phyloP scores from a whole-genome alignment of 2,113 vertebrate genomes.

The Nannospalax galili region DNA sequence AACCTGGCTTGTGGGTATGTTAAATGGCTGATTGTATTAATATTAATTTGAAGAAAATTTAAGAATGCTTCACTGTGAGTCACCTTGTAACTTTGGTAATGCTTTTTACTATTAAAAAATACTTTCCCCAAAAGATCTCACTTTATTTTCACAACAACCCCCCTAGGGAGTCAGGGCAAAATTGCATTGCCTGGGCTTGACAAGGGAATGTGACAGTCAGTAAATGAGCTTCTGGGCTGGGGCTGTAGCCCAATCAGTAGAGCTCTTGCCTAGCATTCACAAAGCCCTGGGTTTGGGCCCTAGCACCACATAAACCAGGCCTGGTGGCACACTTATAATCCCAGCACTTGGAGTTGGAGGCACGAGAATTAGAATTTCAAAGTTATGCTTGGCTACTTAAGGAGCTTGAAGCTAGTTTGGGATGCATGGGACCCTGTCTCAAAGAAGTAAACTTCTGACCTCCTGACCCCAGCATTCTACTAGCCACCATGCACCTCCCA shows the following conservation, averaged over 20 bases:
- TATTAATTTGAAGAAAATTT: slow-evolving; percentile 25
- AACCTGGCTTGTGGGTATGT: not conserved
- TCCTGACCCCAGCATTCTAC: not conserved
- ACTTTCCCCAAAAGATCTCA: not conserved
- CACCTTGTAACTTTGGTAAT: not conserved
- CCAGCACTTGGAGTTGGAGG: not conserved
- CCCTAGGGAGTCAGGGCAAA: not conserved
- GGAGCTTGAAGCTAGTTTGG: not conserved
- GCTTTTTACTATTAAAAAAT: slow-evolving; percentile 1
- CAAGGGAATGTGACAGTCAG: no score
- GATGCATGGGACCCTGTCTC: not conserved
- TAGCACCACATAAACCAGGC: not conserved
- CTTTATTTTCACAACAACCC: not conserved
- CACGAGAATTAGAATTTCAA: not conserved
- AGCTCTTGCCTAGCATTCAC: not conserved
- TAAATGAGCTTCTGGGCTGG: not conserved
- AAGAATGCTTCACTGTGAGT: not conserved
- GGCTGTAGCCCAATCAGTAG: no score
- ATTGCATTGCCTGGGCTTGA: not conserved
- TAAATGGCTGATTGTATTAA: not conserved
- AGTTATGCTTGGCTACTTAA: not conserved
- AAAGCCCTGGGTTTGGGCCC: not conserved
- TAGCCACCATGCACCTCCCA: not conserved
- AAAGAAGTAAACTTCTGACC: not conserved
- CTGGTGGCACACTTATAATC: no score